A percentile compares a stretch with the other conserved stretches of the same genome.
Evolutionary conservation across 2,797 vertebrate genomes (phyloP).

Genomic region (Leuciscus waleckii): DNA sequence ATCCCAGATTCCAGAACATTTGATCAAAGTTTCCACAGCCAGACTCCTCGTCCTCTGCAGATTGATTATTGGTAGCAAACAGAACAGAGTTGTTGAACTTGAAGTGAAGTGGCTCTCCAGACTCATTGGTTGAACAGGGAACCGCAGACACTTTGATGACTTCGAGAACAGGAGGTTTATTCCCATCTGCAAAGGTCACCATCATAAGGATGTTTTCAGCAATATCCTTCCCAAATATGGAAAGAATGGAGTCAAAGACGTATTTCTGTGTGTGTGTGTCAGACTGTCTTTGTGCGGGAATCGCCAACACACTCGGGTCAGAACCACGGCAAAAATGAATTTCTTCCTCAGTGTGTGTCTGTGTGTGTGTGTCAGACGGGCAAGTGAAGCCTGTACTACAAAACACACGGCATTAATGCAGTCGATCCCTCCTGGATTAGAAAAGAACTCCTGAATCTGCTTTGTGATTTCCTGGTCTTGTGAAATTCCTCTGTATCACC

Average conservation of each 20-base stretch:
- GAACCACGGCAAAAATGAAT: too few relatives aligned
- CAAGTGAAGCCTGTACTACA: slow-evolving; percentile 42
- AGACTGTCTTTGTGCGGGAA: too few relatives aligned
- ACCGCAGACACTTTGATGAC: background rate
- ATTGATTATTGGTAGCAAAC: slow-evolving; percentile 17
- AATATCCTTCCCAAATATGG: slow-evolving; percentile 66
- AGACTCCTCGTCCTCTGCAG: background rate
- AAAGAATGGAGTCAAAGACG: slow-evolving; percentile 62
- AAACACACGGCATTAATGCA: background rate
- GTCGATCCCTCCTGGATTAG: background rate
- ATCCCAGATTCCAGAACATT: slow-evolving; percentile 62
- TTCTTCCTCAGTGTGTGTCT: too few relatives aligned
- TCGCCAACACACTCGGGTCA: too few relatives aligned
- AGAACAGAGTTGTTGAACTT: slow-evolving; percentile 1
- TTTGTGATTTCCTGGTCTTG: background rate
- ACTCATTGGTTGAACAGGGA: background rate
- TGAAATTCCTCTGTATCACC: background rate
- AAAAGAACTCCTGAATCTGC: background rate
- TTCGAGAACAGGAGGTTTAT: slow-evolving; percentile 53
- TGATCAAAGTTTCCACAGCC: slow-evolving; percentile 37
- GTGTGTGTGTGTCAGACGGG: slow-evolving; percentile 43
- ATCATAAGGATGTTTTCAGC: slow-evolving; percentile 64
- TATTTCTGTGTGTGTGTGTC: slow-evolving; percentile 54
- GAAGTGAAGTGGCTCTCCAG: background rate
- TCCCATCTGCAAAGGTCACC: slow-evolving; percentile 64